Percentiles rank a stretch among this genome's conserved stretches.
These are phyloP conservation scores for Antigone vipio DNA, from an alignment of 2,113 vertebrate species.

Conservation along the genomic window DNA sequence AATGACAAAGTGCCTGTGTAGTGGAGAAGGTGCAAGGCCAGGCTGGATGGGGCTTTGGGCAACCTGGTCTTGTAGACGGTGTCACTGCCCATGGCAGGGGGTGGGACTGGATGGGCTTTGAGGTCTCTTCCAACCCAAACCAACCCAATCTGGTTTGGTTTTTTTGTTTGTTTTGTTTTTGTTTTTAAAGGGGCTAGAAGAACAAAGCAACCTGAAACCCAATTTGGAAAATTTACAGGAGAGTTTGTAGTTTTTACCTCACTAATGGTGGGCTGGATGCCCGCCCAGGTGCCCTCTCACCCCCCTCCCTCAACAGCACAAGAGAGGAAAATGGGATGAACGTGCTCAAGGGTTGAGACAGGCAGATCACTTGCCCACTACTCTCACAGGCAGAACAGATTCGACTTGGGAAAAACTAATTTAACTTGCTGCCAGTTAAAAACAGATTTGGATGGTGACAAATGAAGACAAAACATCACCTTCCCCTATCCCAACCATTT, in stretches of 20 bases:
- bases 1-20: neutral
- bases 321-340: neutral
- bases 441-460: neutral
- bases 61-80: rapidly evolving
- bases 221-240: neutral
- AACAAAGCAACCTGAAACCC: neutral
- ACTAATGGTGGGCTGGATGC: too few relatives aligned
- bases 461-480: neutral
- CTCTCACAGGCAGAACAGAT: neutral
- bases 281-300: neutral
- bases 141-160: too few relatives aligned
- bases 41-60: neutral
- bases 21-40: neutral
- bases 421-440: neutral
- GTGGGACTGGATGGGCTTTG: rapidly evolving
- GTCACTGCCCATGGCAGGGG: neutral
- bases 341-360: neutral
- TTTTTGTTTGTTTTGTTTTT: neutral
- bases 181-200: neutral
- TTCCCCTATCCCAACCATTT: neutral
- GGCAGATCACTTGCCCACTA: neutral
- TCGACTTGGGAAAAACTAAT: rapidly evolving
- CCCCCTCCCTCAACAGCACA: neutral
- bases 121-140: neutral
- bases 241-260: rapidly evolving